A percentile compares a stretch with the other conserved stretches of the same genome.
Evolutionary conservation across 2,113 vertebrate species (phyloP).

Genomic region (Paraplagusia blochii): DNA sequence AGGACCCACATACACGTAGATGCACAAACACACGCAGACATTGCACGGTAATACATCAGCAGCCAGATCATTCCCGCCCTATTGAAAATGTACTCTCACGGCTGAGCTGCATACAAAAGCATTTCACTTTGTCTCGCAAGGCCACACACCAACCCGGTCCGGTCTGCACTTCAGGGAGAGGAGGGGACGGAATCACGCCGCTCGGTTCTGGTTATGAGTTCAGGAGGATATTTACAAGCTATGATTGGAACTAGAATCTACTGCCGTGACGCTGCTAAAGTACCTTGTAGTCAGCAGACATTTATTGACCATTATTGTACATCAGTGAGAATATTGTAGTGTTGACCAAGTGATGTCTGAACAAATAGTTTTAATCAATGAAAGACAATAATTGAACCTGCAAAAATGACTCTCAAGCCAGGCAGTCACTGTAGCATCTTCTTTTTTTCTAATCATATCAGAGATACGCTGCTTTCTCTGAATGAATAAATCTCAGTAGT

Average conservation of each 20-base stretch:
- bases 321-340: too few species aligned
- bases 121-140: conserved; percentile 52
- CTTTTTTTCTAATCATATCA: too few species aligned
- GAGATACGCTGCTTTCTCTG: too few species aligned
- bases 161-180: conserved; percentile 27
- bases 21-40: conserved; percentile 6
- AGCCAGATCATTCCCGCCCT: conserved; percentile 40
- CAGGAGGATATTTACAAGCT: conserved; percentile 43
- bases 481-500: too few species aligned
- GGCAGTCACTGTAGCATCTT: too few species aligned
- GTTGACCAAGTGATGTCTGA: too few species aligned
- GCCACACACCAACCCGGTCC: conserved; percentile 17
- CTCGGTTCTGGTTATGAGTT: conserved; percentile 38
- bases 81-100: conserved; percentile 39
- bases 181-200: conserved; percentile 19
- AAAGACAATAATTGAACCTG: too few species aligned
- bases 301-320: too few species aligned
- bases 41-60: conserved; percentile 37
- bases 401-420: too few species aligned
- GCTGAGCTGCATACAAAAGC: conserved; percentile 63
- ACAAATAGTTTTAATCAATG: too few species aligned
- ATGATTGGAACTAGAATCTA: conserved; percentile 39
- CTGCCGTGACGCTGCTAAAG: neutral
- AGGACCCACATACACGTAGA: conserved; percentile 7
- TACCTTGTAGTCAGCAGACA: too few species aligned